Evolutionary conservation across 2,113 vertebrate species (phyloP), one percentile per base, ranked within the genome.

Genomic region (Reinhardtius hippoglossoides): DNA sequence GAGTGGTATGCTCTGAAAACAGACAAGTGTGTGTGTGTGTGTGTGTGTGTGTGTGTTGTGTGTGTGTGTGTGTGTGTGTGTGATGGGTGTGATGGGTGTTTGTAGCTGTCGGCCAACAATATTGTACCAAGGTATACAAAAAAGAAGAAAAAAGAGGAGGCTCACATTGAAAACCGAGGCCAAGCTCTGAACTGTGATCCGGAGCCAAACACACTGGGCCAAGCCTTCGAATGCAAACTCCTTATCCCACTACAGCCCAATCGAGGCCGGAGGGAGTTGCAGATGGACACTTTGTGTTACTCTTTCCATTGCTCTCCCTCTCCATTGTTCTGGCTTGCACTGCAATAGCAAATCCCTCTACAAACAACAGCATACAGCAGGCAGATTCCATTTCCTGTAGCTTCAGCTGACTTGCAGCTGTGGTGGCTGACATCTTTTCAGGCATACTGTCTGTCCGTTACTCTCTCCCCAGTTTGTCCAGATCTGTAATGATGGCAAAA

Each of bases 351-450:
- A 85, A 82, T 80, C 76, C 27, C 58, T 70, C 62, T 37, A 69
- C 69, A 82, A 86, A 86, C 61, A 80, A 65, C 64, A 74, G 67
- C 59, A 81, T 5, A 54, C 61, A 48, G 71, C 74, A 21, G 70
- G 65, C 50, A 71, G 74, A 80, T 84, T 80, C 63, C 71, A 74
- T 76, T 80, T 81, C 72, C 73, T 86, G 62, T n/a, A 23, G 68
- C 62, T 75, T 71, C 71, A 70, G 80, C 74, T 75, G 74, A 76
- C 66, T n/a, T 61, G 57, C 74, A 80, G 82, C 71, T 81, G 71
- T 55, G 71, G 55, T 56, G 57, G 78, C 66, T 54, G 76, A 69
- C 69, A 82, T 76, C 52, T 78, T 69, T 67, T 67, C 61, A 75
- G 15, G 57, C 24, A 26, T 0, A 35, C 64, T 1, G 15, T 67